These are phyloP conservation scores for Plebejus melissa DNA, from an alignment of 2,888 invertebrate species.

Conservation along the genomic window DNA sequence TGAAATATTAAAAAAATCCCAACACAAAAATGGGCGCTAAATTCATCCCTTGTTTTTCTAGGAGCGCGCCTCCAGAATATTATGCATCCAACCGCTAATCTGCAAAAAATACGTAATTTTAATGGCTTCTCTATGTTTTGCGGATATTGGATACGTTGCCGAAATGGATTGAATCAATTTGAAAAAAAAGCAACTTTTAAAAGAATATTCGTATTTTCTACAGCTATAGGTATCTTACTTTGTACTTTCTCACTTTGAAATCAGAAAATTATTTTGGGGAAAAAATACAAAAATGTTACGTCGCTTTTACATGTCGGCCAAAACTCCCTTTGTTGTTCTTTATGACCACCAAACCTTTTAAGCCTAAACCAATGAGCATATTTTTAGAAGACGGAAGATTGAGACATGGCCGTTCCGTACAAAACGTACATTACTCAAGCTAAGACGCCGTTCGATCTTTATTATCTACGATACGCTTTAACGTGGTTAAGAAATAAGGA, in stretches of 20 bases:
- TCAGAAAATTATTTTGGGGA: too few species aligned
- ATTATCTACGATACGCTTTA: neutral
- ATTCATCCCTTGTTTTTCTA: neutral
- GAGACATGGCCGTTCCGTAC: neutral
- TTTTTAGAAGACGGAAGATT: neutral
- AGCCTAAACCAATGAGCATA: too few species aligned
- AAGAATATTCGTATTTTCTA: too few species aligned
- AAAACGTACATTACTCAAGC: slow-evolving; percentile 1
- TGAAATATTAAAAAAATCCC: neutral
- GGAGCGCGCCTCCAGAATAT: neutral
- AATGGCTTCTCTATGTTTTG: neutral
- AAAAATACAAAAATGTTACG: too few species aligned
- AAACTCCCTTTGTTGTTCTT: too few species aligned
- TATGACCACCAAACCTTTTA: too few species aligned
- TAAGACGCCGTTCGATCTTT: slow-evolving; percentile 16
- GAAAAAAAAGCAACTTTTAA: neutral
- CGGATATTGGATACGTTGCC: neutral
- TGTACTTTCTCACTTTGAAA: too few species aligned
- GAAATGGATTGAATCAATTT: neutral
- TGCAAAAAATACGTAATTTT: neutral
- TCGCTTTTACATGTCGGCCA: too few species aligned
- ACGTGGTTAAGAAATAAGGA: neutral
- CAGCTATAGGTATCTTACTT: too few species aligned
- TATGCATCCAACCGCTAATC: neutral
- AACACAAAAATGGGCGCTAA: neutral